Evolutionary conservation across 2,888 invertebrate species (phyloP).

Genomic region (Apeira syringaria): DNA sequence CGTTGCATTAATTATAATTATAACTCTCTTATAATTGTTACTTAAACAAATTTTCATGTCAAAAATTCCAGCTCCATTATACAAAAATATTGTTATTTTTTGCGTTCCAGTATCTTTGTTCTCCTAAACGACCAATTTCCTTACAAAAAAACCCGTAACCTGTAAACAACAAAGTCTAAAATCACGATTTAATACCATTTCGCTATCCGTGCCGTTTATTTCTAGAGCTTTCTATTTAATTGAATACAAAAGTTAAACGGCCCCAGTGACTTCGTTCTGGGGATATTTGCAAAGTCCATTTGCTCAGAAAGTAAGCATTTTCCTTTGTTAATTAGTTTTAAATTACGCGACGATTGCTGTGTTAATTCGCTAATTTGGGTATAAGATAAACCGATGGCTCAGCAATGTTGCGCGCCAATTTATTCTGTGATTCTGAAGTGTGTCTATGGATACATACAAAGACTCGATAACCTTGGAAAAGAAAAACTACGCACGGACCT

Average conservation of each 20-base stretch:
- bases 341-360: slow-evolving; percentile 76
- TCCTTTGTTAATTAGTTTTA: slow-evolving; percentile 80
- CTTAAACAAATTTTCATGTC: too few species aligned
- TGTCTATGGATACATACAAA: too few species aligned
- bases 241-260: slow-evolving; percentile 78
- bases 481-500: too few species aligned
- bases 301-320: slow-evolving; percentile 72
- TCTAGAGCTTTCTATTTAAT: slow-evolving; percentile 77
- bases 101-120: slow-evolving; percentile 2
- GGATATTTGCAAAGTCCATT: slow-evolving; percentile 77
- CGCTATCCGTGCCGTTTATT: slow-evolving; percentile 56
- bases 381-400: slow-evolving; percentile 43
- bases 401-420: slow-evolving; percentile 5
- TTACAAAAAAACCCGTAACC: slow-evolving; percentile 34
- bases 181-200: slow-evolving; percentile 53
- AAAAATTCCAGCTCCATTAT: too few species aligned
- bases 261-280: slow-evolving; percentile 67
- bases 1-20: too few species aligned
- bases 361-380: slow-evolving; percentile 71
- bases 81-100: neutral
- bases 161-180: slow-evolving; percentile 52
- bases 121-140: slow-evolving; percentile 15
- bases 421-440: too few species aligned
- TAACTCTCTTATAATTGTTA: too few species aligned
- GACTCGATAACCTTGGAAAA: too few species aligned